phyloP scores from a whole-genome alignment of 2,797 vertebrate genomes.

The Tympanoctomys barrerae region DNA sequence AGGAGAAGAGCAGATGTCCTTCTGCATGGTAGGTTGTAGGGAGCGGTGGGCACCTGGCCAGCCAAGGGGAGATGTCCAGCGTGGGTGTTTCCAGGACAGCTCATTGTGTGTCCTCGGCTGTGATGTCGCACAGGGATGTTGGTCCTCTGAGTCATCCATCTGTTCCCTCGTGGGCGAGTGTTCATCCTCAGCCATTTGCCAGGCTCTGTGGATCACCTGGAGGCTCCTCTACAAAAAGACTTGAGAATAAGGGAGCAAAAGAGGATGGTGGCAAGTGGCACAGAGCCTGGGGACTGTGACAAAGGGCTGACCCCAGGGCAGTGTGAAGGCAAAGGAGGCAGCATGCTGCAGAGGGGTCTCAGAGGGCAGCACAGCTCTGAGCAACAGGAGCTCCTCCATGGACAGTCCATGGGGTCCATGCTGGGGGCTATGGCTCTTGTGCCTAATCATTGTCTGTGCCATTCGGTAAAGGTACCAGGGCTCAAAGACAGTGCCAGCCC shows the following conservation, averaged over 20 bases:
- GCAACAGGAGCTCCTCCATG: not conserved
- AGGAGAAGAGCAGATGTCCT: not conserved
- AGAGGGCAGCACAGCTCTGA: not conserved
- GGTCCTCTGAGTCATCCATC: not conserved
- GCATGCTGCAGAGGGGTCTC: not conserved
- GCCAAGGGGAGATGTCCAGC: not conserved
- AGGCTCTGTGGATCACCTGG: not conserved
- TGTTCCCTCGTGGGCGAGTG: not conserved
- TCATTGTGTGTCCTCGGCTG: too few relatives aligned
- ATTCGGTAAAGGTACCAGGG: not conserved
- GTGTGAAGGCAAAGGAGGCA: not conserved
- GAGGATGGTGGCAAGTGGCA: not conserved
- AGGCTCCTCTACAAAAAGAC: not conserved
- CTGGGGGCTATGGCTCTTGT: not conserved
- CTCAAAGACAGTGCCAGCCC: not conserved
- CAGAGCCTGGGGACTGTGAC: not conserved
- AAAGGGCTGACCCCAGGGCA: not conserved
- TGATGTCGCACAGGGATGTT: not conserved
- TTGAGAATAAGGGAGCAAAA: not conserved
- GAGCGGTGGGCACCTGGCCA: not conserved
- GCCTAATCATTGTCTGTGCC: too few relatives aligned
- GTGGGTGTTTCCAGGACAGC: not conserved
- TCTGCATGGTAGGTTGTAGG: rapidly evolving
- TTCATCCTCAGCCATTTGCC: not conserved
- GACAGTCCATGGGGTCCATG: rapidly evolving